phyloP scores from a whole-genome alignment of 2,113 vertebrate species.

The Urocynchramus pylzowi region DNA sequence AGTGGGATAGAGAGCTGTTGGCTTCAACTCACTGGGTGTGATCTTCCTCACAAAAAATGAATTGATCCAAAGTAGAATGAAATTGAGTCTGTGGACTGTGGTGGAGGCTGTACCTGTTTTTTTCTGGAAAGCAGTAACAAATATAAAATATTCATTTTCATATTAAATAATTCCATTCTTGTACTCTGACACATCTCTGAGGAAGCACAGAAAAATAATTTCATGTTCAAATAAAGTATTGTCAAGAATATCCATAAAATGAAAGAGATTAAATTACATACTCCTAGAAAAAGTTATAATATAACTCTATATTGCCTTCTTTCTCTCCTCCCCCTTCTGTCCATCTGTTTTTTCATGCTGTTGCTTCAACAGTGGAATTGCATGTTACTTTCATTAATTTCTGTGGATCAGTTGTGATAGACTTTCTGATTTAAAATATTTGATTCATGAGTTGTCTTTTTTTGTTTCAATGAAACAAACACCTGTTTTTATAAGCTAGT shows the following conservation, averaged over 20 bases:
- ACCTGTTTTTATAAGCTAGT: fast-evolving
- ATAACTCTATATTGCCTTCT: not conserved
- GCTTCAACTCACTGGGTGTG: too few relatives aligned
- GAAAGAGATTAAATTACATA: not conserved
- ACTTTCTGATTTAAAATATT: not conserved
- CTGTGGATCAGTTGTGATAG: not conserved
- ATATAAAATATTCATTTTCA: not conserved
- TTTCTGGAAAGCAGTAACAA: not conserved
- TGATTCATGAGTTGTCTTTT: not conserved
- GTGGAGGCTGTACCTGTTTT: not conserved
- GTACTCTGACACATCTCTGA: not conserved
- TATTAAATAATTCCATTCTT: not conserved
- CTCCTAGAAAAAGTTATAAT: not conserved
- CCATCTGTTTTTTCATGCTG: not conserved
- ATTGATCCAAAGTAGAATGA: not conserved
- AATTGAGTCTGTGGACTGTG: not conserved
- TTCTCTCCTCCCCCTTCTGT: not conserved
- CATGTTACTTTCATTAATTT: not conserved
- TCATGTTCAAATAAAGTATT: not conserved
- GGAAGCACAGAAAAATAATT: not conserved
- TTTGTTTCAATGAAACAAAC: not conserved
- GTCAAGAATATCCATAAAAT: not conserved
- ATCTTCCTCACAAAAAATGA: not conserved
- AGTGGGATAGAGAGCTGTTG: not conserved
- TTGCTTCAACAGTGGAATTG: not conserved